These are phyloP conservation scores for Monomorium pharaonis DNA, from an alignment of 1,140 invertebrate genomes.

Conservation along the genomic window DNA sequence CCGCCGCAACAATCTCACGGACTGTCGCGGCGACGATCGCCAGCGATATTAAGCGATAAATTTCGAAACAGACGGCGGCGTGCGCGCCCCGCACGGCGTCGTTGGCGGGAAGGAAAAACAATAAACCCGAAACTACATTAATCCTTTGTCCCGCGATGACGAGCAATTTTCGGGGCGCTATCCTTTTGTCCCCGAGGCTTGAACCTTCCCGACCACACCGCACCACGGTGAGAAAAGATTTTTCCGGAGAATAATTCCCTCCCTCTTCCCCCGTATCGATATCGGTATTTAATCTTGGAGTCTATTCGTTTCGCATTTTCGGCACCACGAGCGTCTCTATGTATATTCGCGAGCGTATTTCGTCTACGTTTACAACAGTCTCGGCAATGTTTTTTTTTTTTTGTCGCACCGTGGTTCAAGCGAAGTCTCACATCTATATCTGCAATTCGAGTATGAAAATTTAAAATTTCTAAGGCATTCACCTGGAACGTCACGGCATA, in stretches of 20 bases:
- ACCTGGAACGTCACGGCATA: no score
- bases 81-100: neutral
- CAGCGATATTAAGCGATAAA: conserved; percentile 48
- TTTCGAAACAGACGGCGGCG: conserved; percentile 13
- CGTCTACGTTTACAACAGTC: conserved; percentile 50
- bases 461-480: neutral
- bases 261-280: conserved; percentile 25
- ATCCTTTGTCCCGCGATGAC: conserved; percentile 46
- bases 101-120: conserved; percentile 34
- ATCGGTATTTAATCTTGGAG: conserved; percentile 74
- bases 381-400: conserved; percentile 56
- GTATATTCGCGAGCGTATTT: conserved; percentile 44
- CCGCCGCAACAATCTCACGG: conserved; percentile 28
- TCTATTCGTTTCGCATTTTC: conserved; percentile 65
- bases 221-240: conserved; percentile 10
- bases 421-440: conserved; percentile 8
- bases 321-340: conserved; percentile 37
- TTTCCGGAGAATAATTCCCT: conserved; percentile 37
- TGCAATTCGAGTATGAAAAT: neutral
- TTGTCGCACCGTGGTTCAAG: neutral
- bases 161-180: conserved; percentile 50
- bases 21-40: conserved; percentile 15
- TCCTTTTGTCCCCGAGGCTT: conserved; percentile 43
- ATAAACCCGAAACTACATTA: conserved; percentile 47
- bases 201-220: neutral